Conservation (phyloP, 2,113 vertebrate species). For the Trematocara stigmaticum region DNA sequence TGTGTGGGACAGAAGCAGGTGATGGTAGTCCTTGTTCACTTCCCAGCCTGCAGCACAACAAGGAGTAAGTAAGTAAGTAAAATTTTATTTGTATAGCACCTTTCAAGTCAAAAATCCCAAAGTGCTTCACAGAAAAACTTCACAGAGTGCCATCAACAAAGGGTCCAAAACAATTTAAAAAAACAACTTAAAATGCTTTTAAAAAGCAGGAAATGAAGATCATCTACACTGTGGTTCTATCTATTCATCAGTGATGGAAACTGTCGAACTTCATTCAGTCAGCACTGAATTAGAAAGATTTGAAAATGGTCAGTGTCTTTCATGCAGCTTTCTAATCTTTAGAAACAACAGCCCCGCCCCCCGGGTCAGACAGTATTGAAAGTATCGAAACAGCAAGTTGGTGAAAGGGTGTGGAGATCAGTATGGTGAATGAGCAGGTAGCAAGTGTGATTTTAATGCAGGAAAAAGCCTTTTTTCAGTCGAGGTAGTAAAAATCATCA, state of each 20-base stretch:
- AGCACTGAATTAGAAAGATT: not conserved
- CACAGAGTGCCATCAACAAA: not conserved
- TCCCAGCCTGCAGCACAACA: not conserved
- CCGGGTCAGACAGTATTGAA: rapidly evolving
- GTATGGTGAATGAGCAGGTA: not conserved
- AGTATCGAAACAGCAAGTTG: rapidly evolving
- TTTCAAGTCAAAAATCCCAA: not conserved
- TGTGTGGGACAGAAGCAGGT: not conserved
- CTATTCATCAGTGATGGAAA: not conserved
- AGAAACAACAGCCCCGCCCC: not conserved
- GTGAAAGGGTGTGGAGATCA: not conserved
- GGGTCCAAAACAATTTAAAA: not conserved
- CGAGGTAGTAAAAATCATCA: not conserved
- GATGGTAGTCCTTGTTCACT: not conserved
- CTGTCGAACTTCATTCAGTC: not conserved
- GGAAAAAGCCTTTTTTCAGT: not conserved
- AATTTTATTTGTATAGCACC: rapidly evolving
- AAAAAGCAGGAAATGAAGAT: not conserved
- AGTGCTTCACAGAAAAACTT: not conserved
- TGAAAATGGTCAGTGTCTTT: not conserved
- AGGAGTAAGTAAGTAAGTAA: not conserved
- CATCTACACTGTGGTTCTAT: not conserved
- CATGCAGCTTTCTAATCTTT: not conserved
- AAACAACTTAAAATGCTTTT: not conserved
- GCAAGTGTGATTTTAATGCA: not conserved